phyloP scores from a whole-genome alignment of 2,113 vertebrate genomes.

The Bos indicus region DNA sequence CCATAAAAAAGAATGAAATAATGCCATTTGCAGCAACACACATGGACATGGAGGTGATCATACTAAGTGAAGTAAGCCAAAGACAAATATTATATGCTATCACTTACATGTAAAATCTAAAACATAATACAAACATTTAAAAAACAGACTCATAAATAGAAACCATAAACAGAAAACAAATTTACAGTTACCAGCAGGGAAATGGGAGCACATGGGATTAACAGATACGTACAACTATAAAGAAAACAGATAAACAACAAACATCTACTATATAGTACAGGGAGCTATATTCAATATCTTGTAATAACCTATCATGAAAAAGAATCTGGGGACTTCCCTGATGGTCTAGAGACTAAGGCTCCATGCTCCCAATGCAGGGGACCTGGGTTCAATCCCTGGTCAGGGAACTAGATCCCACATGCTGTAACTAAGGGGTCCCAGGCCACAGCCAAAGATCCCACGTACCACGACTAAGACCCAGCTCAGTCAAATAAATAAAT shows the following conservation, averaged over 20 bases:
- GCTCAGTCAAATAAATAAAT: background rate
- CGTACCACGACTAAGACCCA: fast-evolving
- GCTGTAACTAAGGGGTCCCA: background rate
- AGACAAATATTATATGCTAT: background rate
- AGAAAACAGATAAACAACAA: background rate
- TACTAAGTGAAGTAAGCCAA: background rate
- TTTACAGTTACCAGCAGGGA: background rate
- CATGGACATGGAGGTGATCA: background rate
- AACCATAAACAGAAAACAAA: background rate
- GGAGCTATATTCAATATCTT: background rate
- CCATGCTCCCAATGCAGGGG: background rate
- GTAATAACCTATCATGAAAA: background rate
- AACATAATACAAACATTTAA: background rate
- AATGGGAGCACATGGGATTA: too few species aligned
- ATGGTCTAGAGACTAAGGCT: background rate
- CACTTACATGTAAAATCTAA: background rate
- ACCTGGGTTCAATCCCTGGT: background rate
- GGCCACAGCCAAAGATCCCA: background rate
- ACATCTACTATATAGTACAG: background rate
- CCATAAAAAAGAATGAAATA: background rate
- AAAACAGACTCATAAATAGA: background rate
- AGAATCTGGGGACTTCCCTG: background rate
- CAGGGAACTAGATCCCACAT: background rate
- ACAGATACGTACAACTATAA: background rate
- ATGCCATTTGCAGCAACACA: background rate